Conservation (phyloP, 2,113 vertebrate genomes). For the Lycocorax pyrrhopterus region DNA sequence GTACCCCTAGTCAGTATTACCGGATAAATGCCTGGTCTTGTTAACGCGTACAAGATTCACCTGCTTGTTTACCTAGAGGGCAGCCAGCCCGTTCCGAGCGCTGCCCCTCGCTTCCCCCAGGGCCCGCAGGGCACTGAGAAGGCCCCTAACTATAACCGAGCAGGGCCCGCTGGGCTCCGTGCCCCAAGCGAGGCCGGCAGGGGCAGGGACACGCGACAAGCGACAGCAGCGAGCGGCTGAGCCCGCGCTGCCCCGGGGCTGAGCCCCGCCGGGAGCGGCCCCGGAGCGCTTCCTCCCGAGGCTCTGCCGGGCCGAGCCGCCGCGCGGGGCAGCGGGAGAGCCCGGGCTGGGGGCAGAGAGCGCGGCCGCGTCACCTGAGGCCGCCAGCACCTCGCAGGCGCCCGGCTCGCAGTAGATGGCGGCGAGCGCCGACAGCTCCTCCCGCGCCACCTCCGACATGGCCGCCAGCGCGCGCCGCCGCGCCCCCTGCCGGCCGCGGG, state of each 20-base stretch:
- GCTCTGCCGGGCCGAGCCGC: not conserved
- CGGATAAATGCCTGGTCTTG: not conserved
- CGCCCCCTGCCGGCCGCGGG: not conserved
- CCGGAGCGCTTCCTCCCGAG: not conserved
- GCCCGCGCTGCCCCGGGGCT: not conserved
- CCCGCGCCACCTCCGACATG: conserved; percentile 68
- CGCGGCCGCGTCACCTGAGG: conserved; percentile 73
- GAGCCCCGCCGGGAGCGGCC: not conserved
- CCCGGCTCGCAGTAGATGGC: conserved; percentile 78
- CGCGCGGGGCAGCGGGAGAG: too few species aligned
- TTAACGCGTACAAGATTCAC: not conserved
- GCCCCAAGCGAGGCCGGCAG: not conserved
- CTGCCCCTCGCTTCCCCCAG: not conserved
- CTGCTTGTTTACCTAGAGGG: not conserved
- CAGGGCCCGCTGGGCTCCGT: too few species aligned
- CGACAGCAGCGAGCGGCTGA: not conserved
- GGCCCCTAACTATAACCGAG: fast-evolving
- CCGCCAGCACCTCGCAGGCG: conserved; percentile 75
- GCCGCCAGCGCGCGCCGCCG: not conserved
- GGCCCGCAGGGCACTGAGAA: not conserved
- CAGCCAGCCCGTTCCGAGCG: not conserved
- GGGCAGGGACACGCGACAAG: not conserved
- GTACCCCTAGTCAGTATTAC: too few species aligned
- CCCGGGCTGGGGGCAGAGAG: too few species aligned
- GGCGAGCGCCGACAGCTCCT: conserved; percentile 74